Base-by-base conservation (phyloP, 64 coral and sea anemone genomes). In the Hydrozoanthus tunicans region DNA sequence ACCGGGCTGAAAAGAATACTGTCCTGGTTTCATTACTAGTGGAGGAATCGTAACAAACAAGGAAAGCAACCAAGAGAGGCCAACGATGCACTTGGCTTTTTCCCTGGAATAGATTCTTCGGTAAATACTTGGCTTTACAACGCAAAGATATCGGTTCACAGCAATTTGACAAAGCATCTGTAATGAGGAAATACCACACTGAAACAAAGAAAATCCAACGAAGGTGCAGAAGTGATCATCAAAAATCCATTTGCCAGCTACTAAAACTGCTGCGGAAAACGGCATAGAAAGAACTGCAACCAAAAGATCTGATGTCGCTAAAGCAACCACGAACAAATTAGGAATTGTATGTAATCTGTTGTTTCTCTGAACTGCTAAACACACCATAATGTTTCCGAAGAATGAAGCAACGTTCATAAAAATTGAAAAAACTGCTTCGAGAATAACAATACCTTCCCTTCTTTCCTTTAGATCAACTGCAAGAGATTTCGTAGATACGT, bases 121-220 rank as follows among this genome's bases (percentile, higher is more conserved):
- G 59, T 82, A 82, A 43, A 66, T 25, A 9, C 7, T 64, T 64
- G 80, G 80, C 65, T 14, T 62, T 58, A 82, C 80, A 43, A 82
- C 80, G 12, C 80, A 82, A 14, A 82, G 65, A 14, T 82, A 82
- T 51, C 80, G 80, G 24, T 82, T 82, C 26, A 82, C 80, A 51
- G 80, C 80, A 64, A 82, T 82, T 82, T 82, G 80, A 13, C 80
- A 82, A 62, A 82, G 32, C 80, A 82, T 82, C 26, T 82, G 80
- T 82, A 82, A 51, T 32, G 61, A 82, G 3, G 80, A 82, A 64
- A 82, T 82, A 0, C 80, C 80, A 51, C 80, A 82, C 5, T 82
- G 80, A 14, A 82, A 82, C 26, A 82, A 43, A 13, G 59, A 53
- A 82, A 82, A 82, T 52, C 80, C 80, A 4, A 82, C 14, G 6